A percentile compares a stretch with the other conserved stretches of the same genome.
phyloP scores from a whole-genome alignment of 1,140 invertebrate genomes.

The Eciton burchellii region DNA sequence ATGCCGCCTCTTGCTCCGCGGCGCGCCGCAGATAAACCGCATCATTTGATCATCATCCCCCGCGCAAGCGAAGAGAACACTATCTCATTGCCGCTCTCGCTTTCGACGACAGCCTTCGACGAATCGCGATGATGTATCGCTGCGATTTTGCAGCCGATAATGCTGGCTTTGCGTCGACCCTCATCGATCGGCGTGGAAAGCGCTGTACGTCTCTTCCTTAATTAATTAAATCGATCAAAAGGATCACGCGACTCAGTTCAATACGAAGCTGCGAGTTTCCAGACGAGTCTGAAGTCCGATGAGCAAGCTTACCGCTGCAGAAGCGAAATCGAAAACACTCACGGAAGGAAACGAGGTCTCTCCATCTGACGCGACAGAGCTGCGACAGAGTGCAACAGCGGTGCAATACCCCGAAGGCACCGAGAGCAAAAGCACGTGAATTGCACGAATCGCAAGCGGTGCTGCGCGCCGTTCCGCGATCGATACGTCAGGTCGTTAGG shows the following conservation, averaged over 20 bases:
- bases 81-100: conserved; percentile 37
- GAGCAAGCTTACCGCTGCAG: too few species aligned
- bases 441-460: neutral
- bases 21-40: conserved; percentile 42
- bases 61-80: conserved; percentile 36
- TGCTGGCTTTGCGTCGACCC: conserved; percentile 20
- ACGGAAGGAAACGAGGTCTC: too few species aligned
- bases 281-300: too few species aligned
- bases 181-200: conserved; percentile 4
- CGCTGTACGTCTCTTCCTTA: neutral
- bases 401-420: too few species aligned
- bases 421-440: too few species aligned
- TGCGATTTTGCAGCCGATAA: conserved; percentile 21
- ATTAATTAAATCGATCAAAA: too few species aligned
- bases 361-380: too few species aligned
- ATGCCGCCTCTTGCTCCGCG: conserved; percentile 32
- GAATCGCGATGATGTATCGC: conserved; percentile 47
- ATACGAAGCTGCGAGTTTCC: too few species aligned
- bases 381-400: too few species aligned
- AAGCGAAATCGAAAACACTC: too few species aligned
- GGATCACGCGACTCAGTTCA: too few species aligned
- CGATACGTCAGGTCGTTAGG: conserved; percentile 57
- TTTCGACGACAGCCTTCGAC: conserved; percentile 55
- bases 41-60: conserved; percentile 65
- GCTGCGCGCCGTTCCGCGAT: conserved; percentile 21